phyloP scores from a whole-genome alignment of 2,797 vertebrate species.

The Leptoclinus maculatus region DNA sequence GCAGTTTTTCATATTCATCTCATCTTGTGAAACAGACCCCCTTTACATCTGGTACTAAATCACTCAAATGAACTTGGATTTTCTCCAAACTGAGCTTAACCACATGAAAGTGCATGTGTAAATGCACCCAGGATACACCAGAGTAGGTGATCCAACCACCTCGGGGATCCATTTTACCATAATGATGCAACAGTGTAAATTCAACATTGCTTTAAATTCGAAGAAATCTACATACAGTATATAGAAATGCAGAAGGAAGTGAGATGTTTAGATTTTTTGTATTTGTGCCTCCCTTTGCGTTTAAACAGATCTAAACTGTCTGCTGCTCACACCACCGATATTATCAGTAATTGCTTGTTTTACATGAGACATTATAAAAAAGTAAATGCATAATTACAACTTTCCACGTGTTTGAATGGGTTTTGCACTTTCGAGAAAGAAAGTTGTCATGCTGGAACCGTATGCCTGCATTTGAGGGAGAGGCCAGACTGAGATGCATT shows the following conservation, averaged over 20 bases:
- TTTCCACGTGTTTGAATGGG: slow-evolving; percentile 8
- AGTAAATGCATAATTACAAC: slow-evolving; percentile 3
- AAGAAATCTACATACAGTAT: neutral
- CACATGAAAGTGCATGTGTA: slow-evolving; percentile 34
- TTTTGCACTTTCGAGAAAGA: slow-evolving; percentile 2
- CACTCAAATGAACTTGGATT: slow-evolving; percentile 56
- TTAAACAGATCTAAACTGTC: neutral
- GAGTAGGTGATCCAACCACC: slow-evolving; percentile 29
- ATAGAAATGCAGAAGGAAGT: neutral
- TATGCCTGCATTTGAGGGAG: slow-evolving; percentile 18
- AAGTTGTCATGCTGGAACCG: slow-evolving; percentile 17
- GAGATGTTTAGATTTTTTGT: neutral
- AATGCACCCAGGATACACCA: slow-evolving; percentile 34
- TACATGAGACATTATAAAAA: neutral
- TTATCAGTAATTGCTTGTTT: neutral
- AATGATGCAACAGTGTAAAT: slow-evolving; percentile 18
- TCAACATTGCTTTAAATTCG: slow-evolving; percentile 10
- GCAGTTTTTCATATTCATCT: slow-evolving; percentile 62
- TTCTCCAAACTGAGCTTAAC: slow-evolving; percentile 47
- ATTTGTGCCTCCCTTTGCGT: neutral
- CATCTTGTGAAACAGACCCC: slow-evolving; percentile 53
- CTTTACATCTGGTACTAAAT: slow-evolving; percentile 58
- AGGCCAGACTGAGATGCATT: slow-evolving; percentile 39
- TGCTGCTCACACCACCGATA: neutral
- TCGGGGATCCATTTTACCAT: slow-evolving; percentile 9